Base-by-base conservation (phyloP, 2,797 vertebrate genomes). In the Neosilurus mollespiculum region DNA sequence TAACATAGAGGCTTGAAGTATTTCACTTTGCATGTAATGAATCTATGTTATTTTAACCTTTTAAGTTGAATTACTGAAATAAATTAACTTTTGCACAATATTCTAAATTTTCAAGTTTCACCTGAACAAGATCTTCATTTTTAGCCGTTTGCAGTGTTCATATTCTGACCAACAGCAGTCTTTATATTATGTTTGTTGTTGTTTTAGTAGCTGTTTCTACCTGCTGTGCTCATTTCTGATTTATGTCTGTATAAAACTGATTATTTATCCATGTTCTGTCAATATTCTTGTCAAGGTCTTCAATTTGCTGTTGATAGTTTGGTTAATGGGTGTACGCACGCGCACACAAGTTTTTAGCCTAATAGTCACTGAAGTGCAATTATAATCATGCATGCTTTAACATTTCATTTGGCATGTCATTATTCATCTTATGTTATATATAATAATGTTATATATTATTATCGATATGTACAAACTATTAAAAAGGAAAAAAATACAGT, bases 291-390 rank as follows among this genome's bases (percentile, higher is more conserved):
- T 7, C 2, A n/a, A 10, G 0, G 58, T 59, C 58, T 59, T 59
- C 58, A 18, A 18, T 26, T 53, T 65, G 61, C 9, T 16, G 37
- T 76, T 76, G 56, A 10, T 58, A 14, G 15, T 73, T 72, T 54
- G 53, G 43, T 75, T 11, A 18, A 73, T 51, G 24, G 15, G 24
- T 56, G 15, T 43, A n/a, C 61, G 18, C 16, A 62, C 11, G 12
- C 43, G n/a, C 3, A 49, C 22, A 43, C 43, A 14, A 9, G n/a
- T 56, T 59, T 78, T 79, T 84, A 69, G 75, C 84, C n/a, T n/a
- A 16, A 37, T 66, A 16, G 62, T 76, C 73, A 83, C 67, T 86
- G 56, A 93, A 92, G 91, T 92, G 91, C 90, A 90, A 88, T 92
- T 92, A 88, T 81, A 83, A 77, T n/a, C 20, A 70, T 20, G 89